phyloP scores from a whole-genome alignment of 2,888 invertebrate genomes.

The Minunthozetes semirufus region DNA sequence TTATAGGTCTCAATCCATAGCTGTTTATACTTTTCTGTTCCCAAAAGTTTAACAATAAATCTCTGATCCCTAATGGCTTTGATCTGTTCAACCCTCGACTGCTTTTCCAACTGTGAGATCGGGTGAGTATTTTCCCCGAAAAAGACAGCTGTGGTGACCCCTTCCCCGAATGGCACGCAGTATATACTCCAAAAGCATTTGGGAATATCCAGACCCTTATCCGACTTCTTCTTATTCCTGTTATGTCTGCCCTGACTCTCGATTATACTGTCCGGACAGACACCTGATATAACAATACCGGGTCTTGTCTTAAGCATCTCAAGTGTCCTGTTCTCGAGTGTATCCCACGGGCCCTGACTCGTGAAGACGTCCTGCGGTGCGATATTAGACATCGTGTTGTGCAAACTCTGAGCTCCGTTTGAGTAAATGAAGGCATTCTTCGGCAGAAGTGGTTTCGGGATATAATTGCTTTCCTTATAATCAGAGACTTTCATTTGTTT shows the following conservation, averaged over 20 bases:
- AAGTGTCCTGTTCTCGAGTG: neutral
- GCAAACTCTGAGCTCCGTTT: conserved; percentile 20
- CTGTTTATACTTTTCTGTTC: conserved; percentile 3
- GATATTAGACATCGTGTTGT: conserved; percentile 19
- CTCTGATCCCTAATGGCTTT: conserved; percentile 3
- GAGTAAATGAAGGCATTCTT: conserved; percentile 24
- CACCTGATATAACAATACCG: conserved; percentile 27
- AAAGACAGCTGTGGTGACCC: conserved; percentile 29
- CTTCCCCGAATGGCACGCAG: conserved; percentile 3
- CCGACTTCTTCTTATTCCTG: neutral
- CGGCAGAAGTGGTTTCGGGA: conserved; percentile 29
- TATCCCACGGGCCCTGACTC: conserved; percentile 13
- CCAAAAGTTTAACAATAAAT: conserved; percentile 28
- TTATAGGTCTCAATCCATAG: conserved; percentile 27
- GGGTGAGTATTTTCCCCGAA: conserved; percentile 26
- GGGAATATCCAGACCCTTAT: conserved; percentile 20
- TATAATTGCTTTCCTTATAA: conserved; percentile 29
- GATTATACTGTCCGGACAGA: conserved; percentile 18
- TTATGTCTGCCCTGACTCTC: neutral
- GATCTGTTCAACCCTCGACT: conserved; percentile 1
- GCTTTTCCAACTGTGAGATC: neutral
- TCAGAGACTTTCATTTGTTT: conserved; percentile 16
- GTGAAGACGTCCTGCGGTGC: conserved; percentile 37
- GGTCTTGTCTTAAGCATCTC: neutral
- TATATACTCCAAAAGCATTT: conserved; percentile 35